Evolutionary conservation across 1,140 invertebrate species (phyloP).

Genomic region (Camponotus pennsylvanicus): DNA sequence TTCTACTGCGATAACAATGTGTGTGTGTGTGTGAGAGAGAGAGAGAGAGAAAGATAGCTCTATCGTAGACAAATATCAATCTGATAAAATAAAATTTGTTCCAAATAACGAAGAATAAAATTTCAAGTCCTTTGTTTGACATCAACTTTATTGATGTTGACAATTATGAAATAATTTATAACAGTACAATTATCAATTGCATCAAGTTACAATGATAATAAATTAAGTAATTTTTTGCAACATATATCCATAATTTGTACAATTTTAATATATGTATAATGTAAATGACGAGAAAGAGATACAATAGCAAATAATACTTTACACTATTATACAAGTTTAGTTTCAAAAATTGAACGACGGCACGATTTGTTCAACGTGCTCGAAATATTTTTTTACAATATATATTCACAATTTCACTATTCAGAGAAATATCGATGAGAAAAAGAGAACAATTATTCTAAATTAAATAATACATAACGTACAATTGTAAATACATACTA

Average conservation of each 20-base stretch:
- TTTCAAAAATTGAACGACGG: neutral
- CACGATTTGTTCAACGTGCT: neutral
- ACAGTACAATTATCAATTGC: slow-evolving; percentile 13
- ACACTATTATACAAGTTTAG: neutral
- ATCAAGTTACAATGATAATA: neutral
- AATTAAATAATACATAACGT: slow-evolving; percentile 37
- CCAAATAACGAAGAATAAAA: neutral
- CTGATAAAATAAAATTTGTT: neutral
- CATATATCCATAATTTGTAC: slow-evolving; percentile 33
- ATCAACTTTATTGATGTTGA: slow-evolving; percentile 67
- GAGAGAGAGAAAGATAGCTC: neutral
- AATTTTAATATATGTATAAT: neutral
- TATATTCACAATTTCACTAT: neutral
- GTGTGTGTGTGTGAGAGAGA: no score
- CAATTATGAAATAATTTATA: slow-evolving; percentile 67
- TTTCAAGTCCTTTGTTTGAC: neutral
- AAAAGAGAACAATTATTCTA: neutral
- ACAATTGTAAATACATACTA: slow-evolving; percentile 27
- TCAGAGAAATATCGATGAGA: neutral
- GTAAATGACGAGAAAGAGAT: slow-evolving; percentile 6
- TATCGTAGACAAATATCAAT: neutral
- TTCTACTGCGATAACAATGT: no score
- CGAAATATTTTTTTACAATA: neutral
- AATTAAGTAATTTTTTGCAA: neutral
- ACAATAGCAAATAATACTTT: no score